Evolutionary conservation across 2,797 vertebrate species (phyloP).

Genomic region (Falco novaeseelandiae): DNA sequence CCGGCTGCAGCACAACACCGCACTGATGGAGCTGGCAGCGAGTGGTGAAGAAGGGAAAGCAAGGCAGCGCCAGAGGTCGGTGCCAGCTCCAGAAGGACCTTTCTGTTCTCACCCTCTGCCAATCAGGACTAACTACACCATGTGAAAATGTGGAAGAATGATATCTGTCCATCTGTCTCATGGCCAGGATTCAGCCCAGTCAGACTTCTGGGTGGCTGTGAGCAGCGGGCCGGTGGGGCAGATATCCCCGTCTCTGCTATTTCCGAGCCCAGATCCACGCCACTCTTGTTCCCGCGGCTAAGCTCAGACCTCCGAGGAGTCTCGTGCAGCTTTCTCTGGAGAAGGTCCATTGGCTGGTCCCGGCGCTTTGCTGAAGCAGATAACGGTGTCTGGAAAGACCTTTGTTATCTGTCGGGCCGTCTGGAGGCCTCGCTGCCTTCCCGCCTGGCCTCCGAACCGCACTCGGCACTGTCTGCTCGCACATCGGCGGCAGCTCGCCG

Average conservation of each 20-base stretch:
- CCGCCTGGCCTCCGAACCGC: background rate
- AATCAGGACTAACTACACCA: background rate
- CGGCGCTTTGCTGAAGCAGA: background rate
- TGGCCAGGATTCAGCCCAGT: background rate
- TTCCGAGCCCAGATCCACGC: background rate
- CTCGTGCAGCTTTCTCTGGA: background rate
- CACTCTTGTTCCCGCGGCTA: background rate
- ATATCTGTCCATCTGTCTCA: background rate
- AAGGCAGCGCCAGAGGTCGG: background rate
- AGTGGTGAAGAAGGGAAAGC: background rate
- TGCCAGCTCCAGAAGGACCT: background rate
- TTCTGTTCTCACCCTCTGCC: background rate
- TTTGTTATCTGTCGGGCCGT: background rate
- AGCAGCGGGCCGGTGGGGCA: background rate
- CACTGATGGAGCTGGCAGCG: background rate
- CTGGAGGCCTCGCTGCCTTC: background rate
- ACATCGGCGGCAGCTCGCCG: background rate
- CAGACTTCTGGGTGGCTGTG: background rate
- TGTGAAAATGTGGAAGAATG: background rate
- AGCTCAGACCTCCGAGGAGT: accelerated
- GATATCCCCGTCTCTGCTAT: background rate
- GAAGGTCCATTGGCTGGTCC: background rate
- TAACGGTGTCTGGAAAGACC: conserved; percentile 30
- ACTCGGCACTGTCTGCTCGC: background rate
- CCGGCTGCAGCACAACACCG: background rate